Conservation (phyloP, 2,113 vertebrate species). For the Protobothrops mucrosquamatus region DNA sequence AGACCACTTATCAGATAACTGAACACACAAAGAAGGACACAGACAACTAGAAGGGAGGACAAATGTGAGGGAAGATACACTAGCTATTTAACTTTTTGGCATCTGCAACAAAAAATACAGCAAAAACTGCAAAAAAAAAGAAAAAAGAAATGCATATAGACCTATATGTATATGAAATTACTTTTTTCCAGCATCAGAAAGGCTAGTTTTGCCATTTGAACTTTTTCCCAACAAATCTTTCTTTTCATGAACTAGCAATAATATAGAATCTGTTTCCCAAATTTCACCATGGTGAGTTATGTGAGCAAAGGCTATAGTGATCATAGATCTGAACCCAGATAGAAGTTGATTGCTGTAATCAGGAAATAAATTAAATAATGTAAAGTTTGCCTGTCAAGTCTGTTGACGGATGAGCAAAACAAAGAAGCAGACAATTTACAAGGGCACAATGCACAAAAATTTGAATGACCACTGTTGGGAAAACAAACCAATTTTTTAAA, state of each 20-base stretch:
- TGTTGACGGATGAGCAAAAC: neutral
- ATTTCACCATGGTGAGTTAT: neutral
- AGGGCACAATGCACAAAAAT: neutral
- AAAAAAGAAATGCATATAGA: neutral
- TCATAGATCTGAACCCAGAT: neutral
- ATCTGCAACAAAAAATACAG: neutral
- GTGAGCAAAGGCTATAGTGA: neutral
- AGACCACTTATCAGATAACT: neutral
- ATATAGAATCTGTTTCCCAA: neutral
- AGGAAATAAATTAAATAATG: neutral
- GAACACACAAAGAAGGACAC: neutral
- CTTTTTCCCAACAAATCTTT: neutral
- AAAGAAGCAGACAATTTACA: neutral
- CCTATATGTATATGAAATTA: neutral
- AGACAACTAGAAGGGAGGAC: neutral
- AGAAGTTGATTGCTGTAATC: neutral
- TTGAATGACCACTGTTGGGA: neutral
- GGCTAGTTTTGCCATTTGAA: neutral
- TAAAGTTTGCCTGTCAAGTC: neutral
- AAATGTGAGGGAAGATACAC: neutral
- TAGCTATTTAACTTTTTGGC: neutral
- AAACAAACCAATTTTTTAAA: neutral
- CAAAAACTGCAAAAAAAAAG: neutral
- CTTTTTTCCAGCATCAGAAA: neutral
- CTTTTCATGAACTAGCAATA: neutral